Evolutionary conservation across 2,797 vertebrate genomes (phyloP).

Genomic region (Sebastes nivosus): DNA sequence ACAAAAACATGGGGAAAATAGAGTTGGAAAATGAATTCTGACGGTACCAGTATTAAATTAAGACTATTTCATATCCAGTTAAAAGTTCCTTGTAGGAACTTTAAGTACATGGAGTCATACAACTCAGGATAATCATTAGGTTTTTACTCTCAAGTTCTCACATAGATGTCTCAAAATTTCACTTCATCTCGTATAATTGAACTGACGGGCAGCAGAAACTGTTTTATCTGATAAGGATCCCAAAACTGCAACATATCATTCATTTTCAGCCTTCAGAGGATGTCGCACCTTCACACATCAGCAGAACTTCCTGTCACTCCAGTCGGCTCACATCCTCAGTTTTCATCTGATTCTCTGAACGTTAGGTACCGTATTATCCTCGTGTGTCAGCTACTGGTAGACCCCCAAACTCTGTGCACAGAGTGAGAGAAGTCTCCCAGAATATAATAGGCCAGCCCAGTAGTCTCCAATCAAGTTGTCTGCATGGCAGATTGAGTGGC

Average conservation of each 20-base stretch:
- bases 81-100: not conserved
- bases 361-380: not conserved
- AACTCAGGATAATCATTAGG: not conserved
- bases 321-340: not conserved
- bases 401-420: constrained; percentile 4
- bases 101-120: not conserved
- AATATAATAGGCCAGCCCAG: constrained; percentile 30
- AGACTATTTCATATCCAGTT: not conserved
- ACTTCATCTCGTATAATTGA: not conserved
- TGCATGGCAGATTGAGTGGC: constrained; percentile 55
- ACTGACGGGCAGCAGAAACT: not conserved
- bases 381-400: not conserved
- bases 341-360: not conserved
- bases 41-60: not conserved
- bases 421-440: constrained; percentile 21
- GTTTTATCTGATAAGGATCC: no score
- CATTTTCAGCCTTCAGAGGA: not conserved
- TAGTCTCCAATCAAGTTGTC: constrained; percentile 57
- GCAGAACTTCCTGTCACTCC: not conserved
- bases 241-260: not conserved
- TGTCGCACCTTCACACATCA: not conserved
- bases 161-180: not conserved
- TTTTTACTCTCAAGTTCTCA: not conserved
- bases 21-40: no score
- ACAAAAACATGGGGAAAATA: no score